Conservation (phyloP, 2,888 invertebrate genomes). For the Seira musarum region DNA sequence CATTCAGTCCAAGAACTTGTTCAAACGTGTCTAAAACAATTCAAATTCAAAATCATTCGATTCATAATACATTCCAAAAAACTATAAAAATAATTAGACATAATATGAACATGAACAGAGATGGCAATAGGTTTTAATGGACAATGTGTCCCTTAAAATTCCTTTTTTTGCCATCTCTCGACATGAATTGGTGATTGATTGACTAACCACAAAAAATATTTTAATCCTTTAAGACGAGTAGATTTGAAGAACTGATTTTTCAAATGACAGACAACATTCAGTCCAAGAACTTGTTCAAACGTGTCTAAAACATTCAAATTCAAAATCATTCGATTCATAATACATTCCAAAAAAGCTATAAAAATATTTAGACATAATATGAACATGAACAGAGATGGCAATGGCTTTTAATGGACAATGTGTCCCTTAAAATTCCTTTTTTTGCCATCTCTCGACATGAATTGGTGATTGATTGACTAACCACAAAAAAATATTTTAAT, state of each 20-base stretch:
- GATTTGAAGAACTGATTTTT: slow-evolving; percentile 57
- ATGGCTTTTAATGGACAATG: no score
- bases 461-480: slow-evolving; percentile 21
- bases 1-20: slow-evolving; percentile 59
- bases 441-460: slow-evolving; percentile 10
- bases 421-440: no score
- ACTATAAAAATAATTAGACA: background rate
- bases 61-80: slow-evolving; percentile 8
- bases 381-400: background rate
- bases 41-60: background rate
- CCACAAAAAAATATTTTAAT: slow-evolving; percentile 20
- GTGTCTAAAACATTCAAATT: slow-evolving; percentile 25
- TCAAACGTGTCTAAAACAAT: slow-evolving; percentile 47
- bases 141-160: no score
- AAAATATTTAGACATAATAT: background rate
- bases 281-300: slow-evolving; percentile 58
- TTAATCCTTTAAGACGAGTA: slow-evolving; percentile 39
- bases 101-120: background rate
- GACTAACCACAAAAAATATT: slow-evolving; percentile 21
- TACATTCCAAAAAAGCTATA: slow-evolving; percentile 10
- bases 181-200: slow-evolving; percentile 8
- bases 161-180: slow-evolving; percentile 22
- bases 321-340: background rate
- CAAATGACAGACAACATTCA: slow-evolving; percentile 58
- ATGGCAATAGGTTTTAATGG: no score